Conservation (phyloP, 2,888 invertebrate genomes). For the Azorinus chamasolen region DNA sequence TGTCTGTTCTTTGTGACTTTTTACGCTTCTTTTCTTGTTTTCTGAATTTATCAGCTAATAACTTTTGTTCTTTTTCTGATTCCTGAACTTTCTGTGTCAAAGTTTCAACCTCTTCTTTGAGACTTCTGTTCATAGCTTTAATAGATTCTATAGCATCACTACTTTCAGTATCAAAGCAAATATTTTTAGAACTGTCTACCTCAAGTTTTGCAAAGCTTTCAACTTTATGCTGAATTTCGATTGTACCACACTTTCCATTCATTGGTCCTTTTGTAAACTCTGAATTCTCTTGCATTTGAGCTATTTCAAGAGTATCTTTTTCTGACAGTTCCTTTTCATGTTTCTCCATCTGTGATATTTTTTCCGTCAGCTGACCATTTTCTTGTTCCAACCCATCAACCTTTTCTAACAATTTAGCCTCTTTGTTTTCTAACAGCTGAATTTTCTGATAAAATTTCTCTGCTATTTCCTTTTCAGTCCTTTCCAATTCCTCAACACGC, state of each 20-base stretch:
- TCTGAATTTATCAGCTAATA: slow-evolving; percentile 51
- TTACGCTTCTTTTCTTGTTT: slow-evolving; percentile 61
- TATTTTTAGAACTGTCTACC: slow-evolving; percentile 36
- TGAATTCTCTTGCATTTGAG: slow-evolving; percentile 58
- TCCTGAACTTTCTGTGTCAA: slow-evolving; percentile 45
- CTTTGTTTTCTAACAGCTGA: slow-evolving; percentile 61
- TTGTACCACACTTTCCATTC: slow-evolving; percentile 25
- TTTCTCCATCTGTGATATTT: slow-evolving; percentile 65
- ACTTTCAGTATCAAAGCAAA: too few species aligned
- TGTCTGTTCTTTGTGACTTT: slow-evolving; percentile 58
- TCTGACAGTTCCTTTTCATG: slow-evolving; percentile 67
- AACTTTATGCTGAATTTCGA: slow-evolving; percentile 44
- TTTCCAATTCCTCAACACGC: slow-evolving; percentile 57
- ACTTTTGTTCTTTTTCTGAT: slow-evolving; percentile 59
- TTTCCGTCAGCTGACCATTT: slow-evolving; percentile 48
- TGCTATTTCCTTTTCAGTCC: slow-evolving; percentile 39
- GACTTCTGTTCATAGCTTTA: slow-evolving; percentile 36
- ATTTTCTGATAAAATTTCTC: slow-evolving; percentile 47
- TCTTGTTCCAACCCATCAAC: slow-evolving; percentile 49
- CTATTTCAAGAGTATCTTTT: slow-evolving; percentile 40
- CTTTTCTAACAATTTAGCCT: slow-evolving; percentile 51
- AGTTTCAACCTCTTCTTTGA: slow-evolving; percentile 62
- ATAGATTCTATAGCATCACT: too few species aligned
- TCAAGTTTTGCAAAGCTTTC: slow-evolving; percentile 49
- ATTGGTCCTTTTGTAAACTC: slow-evolving; percentile 45